Conservation (phyloP, 2,888 invertebrate species). For the Oligia fasciuncula region DNA sequence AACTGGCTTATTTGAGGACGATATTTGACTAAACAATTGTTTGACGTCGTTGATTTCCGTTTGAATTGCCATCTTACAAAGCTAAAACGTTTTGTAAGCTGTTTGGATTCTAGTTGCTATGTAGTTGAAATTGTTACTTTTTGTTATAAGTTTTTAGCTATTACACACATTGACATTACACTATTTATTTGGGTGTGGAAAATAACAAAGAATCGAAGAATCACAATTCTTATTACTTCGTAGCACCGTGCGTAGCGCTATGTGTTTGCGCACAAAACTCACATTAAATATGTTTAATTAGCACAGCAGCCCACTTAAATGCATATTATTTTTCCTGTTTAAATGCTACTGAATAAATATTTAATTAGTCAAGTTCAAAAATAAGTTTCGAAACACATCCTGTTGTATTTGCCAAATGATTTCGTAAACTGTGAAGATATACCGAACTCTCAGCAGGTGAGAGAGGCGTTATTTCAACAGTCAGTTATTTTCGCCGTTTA, state of each 20-base stretch:
- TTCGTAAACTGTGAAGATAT: constrained; percentile 71
- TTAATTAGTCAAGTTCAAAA: constrained; percentile 50
- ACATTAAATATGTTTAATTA: constrained; percentile 37
- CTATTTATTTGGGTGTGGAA: background rate
- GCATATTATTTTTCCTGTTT: constrained; percentile 31
- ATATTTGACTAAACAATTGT: constrained; percentile 52
- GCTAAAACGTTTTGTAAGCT: constrained; percentile 42
- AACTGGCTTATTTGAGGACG: constrained; percentile 53
- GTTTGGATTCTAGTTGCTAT: constrained; percentile 24
- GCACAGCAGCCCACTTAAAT: constrained; percentile 32
- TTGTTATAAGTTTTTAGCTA: background rate
- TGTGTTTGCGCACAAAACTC: constrained; percentile 4
- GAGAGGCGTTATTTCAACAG: constrained; percentile 81
- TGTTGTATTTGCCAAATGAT: constrained; percentile 63
- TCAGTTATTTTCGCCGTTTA: constrained; percentile 79
- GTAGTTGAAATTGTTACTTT: constrained; percentile 13
- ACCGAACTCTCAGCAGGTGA: constrained; percentile 79
- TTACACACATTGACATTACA: background rate
- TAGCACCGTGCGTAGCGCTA: background rate
- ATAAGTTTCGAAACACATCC: constrained; percentile 60
- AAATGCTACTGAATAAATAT: constrained; percentile 46
- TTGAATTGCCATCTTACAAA: constrained; percentile 35
- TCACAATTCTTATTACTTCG: no score
- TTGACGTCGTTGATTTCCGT: constrained; percentile 56
- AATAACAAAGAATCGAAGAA: background rate